phyloP scores from a whole-genome alignment of 2,113 vertebrate species.

The Thinocorus orbignyianus region DNA sequence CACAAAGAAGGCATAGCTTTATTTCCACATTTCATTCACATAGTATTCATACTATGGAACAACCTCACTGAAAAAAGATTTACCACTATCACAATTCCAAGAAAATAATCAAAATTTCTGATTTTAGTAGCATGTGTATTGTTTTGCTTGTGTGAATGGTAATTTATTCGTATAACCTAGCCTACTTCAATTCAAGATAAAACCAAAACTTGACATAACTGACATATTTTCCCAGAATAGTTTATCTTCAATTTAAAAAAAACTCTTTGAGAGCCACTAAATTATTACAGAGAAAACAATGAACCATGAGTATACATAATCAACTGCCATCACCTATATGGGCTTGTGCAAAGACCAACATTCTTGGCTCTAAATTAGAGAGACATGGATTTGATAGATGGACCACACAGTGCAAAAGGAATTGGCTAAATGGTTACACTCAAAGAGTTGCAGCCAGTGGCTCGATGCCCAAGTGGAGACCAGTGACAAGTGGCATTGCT shows the following conservation, averaged over 20 bases:
- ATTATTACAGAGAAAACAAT: not conserved
- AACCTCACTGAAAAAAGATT: not conserved
- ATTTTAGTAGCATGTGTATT: not conserved
- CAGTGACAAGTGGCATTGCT: not conserved
- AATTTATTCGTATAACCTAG: not conserved
- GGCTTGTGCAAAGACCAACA: not conserved
- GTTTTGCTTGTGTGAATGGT: not conserved
- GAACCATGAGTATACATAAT: not conserved
- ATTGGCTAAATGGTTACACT: not conserved
- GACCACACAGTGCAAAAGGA: not conserved
- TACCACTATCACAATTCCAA: not conserved
- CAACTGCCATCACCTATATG: not conserved
- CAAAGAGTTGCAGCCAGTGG: not conserved
- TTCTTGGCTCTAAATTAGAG: not conserved
- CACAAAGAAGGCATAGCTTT: slow-evolving; percentile 5
- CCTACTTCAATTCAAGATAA: not conserved
- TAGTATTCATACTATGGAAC: not conserved
- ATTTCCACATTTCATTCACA: slow-evolving; percentile 40
- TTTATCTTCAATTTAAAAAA: not conserved
- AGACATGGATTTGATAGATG: not conserved
- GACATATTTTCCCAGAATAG: not conserved
- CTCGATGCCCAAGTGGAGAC: not conserved
- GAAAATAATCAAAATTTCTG: not conserved
- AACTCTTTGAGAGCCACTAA: not conserved
- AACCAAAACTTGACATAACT: not conserved